Evolutionary conservation across 2,113 vertebrate species (phyloP).

Genomic region (Cervus canadensis): DNA sequence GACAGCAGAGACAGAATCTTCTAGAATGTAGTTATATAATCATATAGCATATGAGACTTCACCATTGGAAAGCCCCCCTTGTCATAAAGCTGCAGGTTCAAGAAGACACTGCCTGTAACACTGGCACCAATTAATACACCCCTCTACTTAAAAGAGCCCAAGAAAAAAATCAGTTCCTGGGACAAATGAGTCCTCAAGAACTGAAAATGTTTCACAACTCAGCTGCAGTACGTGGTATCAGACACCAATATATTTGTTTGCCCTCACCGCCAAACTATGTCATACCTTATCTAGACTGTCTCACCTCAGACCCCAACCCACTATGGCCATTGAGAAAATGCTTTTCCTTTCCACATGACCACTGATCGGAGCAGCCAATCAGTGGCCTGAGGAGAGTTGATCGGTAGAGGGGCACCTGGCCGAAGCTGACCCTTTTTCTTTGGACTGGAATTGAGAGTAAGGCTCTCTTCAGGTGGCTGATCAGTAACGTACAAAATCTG

Average conservation of each 20-base stretch:
- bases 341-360: neutral
- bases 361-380: too few relatives aligned
- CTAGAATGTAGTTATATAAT: neutral
- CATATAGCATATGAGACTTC: neutral
- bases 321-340: neutral
- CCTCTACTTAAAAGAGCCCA: neutral
- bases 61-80: neutral
- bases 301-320: neutral
- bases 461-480: neutral
- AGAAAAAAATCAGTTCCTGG: neutral
- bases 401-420: neutral
- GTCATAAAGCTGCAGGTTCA: neutral
- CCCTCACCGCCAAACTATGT: neutral
- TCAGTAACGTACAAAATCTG: neutral
- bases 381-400: neutral
- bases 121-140: neutral
- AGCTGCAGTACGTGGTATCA: neutral
- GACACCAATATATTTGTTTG: neutral
- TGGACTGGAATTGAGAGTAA: neutral
- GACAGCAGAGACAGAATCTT: neutral
- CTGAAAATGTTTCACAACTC: neutral
- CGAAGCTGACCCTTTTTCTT: neutral
- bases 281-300: neutral
- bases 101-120: neutral
- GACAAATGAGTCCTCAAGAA: neutral